phyloP scores from a whole-genome alignment of 1,140 invertebrate species.

The Pseudomyrmex cubaensis region DNA sequence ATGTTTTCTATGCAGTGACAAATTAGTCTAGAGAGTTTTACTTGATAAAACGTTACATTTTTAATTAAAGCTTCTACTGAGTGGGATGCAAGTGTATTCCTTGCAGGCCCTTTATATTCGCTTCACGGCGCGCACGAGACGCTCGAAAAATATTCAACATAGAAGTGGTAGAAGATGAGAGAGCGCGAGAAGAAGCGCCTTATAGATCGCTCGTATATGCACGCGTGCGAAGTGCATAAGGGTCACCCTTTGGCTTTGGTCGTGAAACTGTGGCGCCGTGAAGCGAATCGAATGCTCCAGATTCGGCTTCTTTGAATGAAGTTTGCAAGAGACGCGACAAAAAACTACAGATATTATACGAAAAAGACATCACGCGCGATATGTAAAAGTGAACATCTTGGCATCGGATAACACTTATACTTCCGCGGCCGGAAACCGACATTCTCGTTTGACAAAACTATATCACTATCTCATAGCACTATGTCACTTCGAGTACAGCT shows the following conservation, averaged over 20 bases:
- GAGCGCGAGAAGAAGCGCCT: constrained; percentile 4
- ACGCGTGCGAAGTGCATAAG: constrained; percentile 22
- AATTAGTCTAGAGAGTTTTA: constrained; percentile 1
- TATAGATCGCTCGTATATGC: constrained; percentile 24
- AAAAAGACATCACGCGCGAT: constrained; percentile 21
- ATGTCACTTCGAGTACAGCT: too few species aligned
- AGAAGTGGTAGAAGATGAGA: constrained; percentile 30
- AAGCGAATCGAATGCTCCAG: constrained; percentile 77
- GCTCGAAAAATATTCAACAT: constrained; percentile 47
- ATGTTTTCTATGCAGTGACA: neutral
- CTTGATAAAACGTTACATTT: neutral
- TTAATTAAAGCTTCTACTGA: constrained; percentile 26
- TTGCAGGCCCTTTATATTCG: neutral
- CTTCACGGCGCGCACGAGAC: neutral
- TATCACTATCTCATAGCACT: constrained; percentile 6
- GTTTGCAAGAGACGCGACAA: constrained; percentile 50
- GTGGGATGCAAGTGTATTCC: constrained; percentile 1
- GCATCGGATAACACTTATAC: constrained; percentile 9
- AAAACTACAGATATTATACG: constrained; percentile 58
- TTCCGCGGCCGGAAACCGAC: neutral
- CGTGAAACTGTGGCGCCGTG: constrained; percentile 69
- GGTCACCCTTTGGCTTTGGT: constrained; percentile 32
- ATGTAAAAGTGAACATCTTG: constrained; percentile 10
- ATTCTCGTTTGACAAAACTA: neutral
- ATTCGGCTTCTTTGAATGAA: constrained; percentile 72